A percentile compares a stretch with the other conserved stretches of the same genome.
These are phyloP conservation scores for Mirounga angustirostris DNA, from an alignment of 2,113 vertebrate species.

Conservation along the genomic window DNA sequence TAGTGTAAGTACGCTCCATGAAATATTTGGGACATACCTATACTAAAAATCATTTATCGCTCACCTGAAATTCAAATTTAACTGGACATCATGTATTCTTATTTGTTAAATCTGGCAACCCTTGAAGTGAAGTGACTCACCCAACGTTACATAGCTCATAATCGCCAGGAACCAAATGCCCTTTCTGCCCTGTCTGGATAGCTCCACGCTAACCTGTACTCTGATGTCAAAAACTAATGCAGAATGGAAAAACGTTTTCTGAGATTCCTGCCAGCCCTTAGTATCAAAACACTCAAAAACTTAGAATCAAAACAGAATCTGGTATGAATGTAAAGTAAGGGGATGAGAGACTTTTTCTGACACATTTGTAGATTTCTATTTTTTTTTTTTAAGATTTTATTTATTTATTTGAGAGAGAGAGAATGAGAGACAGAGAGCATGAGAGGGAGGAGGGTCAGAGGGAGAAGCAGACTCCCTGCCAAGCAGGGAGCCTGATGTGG, in stretches of 20 bases:
- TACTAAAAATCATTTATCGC: neutral
- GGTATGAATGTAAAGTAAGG: neutral
- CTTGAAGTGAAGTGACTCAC: neutral
- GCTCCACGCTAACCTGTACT: neutral
- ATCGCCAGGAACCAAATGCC: neutral
- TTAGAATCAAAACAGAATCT: neutral
- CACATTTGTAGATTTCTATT: neutral
- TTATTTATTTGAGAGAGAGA: too few relatives aligned
- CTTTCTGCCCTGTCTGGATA: neutral
- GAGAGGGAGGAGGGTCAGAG: too few relatives aligned
- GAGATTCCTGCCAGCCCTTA: neutral
- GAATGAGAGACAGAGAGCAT: too few relatives aligned
- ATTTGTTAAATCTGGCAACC: neutral
- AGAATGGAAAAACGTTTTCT: neutral
- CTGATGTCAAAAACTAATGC: neutral
- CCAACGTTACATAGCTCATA: neutral
- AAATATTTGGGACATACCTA: neutral
- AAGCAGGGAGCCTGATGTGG: too few relatives aligned
- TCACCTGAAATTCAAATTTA: constrained; percentile 20
- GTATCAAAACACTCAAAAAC: neutral
- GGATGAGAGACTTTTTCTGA: neutral
- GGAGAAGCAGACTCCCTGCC: too few relatives aligned
- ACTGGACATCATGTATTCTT: neutral
- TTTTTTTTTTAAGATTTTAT: too few relatives aligned
- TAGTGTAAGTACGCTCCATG: neutral